These are phyloP conservation scores for Drosophila fungiperda DNA, from an alignment of 2,888 invertebrate genomes.

Conservation along the genomic window DNA sequence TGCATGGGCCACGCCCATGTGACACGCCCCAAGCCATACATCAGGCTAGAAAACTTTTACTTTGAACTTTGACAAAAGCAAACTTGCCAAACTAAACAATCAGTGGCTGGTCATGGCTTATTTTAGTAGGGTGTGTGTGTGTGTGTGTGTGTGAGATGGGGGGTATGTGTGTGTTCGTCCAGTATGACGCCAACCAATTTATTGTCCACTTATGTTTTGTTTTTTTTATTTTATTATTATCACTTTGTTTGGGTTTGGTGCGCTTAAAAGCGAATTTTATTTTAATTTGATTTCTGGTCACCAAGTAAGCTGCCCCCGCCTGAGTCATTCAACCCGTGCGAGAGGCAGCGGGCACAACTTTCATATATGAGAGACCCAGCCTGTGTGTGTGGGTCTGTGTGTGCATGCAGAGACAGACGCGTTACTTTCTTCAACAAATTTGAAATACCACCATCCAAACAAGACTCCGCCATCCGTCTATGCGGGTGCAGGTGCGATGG, in stretches of 20 bases:
- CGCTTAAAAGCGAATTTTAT: slow-evolving; percentile 48
- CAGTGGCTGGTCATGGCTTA: slow-evolving; percentile 8
- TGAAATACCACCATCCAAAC: slow-evolving; percentile 55
- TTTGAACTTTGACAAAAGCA: slow-evolving; percentile 59
- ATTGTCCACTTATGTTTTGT: slow-evolving; percentile 39
- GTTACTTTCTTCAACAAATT: slow-evolving; percentile 71
- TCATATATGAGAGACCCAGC: slow-evolving; percentile 47
- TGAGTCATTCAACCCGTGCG: slow-evolving; percentile 75
- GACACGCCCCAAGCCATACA: slow-evolving; percentile 12
- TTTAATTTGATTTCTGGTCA: slow-evolving; percentile 65
- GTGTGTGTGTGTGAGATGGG: background rate
- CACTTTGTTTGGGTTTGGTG: slow-evolving; percentile 5
- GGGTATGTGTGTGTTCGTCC: slow-evolving; percentile 8
- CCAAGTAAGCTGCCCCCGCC: slow-evolving; percentile 25
- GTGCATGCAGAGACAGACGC: background rate
- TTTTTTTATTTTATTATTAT: slow-evolving; percentile 15
- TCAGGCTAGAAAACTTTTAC: slow-evolving; percentile 47
- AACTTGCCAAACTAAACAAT: slow-evolving; percentile 4
- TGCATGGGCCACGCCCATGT: slow-evolving; percentile 53
- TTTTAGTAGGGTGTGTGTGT: background rate
- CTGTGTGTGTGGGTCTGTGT: background rate
- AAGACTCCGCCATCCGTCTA: slow-evolving; percentile 25
- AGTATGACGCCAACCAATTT: slow-evolving; percentile 40
- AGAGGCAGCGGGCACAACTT: slow-evolving; percentile 50
- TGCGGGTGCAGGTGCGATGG: slow-evolving; percentile 6